A percentile compares a stretch with the other conserved stretches of the same genome.
phyloP scores from a whole-genome alignment of 2,888 invertebrate species.

The Eupithecia insigniata region DNA sequence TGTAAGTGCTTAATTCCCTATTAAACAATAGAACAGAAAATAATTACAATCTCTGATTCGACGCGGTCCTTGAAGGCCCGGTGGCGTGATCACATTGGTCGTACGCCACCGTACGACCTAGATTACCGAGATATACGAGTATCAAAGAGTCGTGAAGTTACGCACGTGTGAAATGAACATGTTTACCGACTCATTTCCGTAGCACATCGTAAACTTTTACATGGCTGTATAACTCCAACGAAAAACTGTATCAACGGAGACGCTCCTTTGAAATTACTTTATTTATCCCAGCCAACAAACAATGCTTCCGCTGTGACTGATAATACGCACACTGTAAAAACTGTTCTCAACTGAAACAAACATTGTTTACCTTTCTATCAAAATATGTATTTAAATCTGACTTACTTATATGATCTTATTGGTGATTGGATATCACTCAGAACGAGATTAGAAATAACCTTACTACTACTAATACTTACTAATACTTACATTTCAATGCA shows the following conservation, averaged over 20 bases:
- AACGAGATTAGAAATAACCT: neutral
- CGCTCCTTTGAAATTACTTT: slow-evolving; percentile 24
- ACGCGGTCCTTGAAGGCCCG: neutral
- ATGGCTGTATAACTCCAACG: slow-evolving; percentile 25
- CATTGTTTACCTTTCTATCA: neutral
- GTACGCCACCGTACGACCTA: slow-evolving; percentile 14
- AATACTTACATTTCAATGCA: neutral
- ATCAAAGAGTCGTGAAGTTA: slow-evolving; percentile 30
- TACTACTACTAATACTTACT: no score
- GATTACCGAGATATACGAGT: slow-evolving; percentile 24
- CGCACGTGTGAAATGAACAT: slow-evolving; percentile 34
- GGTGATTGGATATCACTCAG: neutral
- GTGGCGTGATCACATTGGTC: neutral
- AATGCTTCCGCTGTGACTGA: slow-evolving; percentile 18
- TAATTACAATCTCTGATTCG: neutral
- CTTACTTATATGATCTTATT: neutral
- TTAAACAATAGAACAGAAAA: neutral
- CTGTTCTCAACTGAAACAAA: neutral
- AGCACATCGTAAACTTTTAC: slow-evolving; percentile 35
- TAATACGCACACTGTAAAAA: slow-evolving; percentile 1
- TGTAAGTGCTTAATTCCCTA: no score
- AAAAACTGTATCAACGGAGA: slow-evolving; percentile 30
- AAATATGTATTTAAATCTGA: neutral
- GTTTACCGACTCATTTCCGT: slow-evolving; percentile 31
- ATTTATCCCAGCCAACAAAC: slow-evolving; percentile 21